These are phyloP conservation scores for Mesaphorura yosii DNA, from an alignment of 1,140 invertebrate species.

Conservation along the genomic window DNA sequence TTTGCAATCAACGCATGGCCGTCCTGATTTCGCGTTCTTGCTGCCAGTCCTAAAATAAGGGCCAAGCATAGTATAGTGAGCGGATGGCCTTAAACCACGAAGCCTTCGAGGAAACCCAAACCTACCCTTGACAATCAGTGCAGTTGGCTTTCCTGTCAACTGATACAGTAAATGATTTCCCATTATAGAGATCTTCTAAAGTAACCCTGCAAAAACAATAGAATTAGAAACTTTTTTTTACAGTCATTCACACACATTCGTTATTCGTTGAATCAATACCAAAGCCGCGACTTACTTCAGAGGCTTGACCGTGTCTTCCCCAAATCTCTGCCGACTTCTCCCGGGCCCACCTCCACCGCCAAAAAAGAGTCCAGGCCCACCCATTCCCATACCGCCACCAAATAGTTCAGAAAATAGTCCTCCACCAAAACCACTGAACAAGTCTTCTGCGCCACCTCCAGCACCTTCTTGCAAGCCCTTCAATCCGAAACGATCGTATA, in stretches of 20 bases:
- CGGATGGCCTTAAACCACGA: not conserved
- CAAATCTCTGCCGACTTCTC: conserved; percentile 37
- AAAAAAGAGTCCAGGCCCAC: conserved; percentile 42
- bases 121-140: conserved; percentile 60
- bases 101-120: not conserved
- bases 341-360: conserved; percentile 38
- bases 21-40: conserved; percentile 53
- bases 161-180: conserved; percentile 67
- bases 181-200: conserved; percentile 84
- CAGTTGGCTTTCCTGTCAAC: conserved; percentile 80
- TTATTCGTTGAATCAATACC: not conserved
- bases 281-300: conserved; percentile 40
- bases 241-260: not conserved
- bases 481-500: conserved; percentile 64
- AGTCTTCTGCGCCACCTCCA: conserved; percentile 40
- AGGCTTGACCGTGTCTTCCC: conserved; percentile 46
- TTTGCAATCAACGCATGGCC: conserved; percentile 59
- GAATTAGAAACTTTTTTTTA: conserved; percentile 3
- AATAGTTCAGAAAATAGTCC: conserved; percentile 54
- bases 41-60: conserved; percentile 20
- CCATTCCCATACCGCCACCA: conserved; percentile 45
- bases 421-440: conserved; percentile 37
- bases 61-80: not conserved
- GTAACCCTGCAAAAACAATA: conserved; percentile 55
- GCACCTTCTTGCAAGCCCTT: conserved; percentile 65